Evolutionary conservation across 23 tunicate genomes (phyloP).

Genomic region (Halocynthia roretzi): DNA sequence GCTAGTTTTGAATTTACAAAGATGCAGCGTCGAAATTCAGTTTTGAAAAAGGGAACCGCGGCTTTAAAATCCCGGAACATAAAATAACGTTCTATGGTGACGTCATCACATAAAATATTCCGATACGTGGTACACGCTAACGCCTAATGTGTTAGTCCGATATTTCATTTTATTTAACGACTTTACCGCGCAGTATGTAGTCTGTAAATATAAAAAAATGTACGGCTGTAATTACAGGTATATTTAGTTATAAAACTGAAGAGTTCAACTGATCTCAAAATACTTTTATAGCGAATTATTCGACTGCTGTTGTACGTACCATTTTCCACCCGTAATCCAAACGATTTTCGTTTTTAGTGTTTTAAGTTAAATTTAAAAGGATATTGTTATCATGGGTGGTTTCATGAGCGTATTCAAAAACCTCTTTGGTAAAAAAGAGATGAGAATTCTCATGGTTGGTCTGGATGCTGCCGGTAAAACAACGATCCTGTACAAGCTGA

Average conservation of each 20-base stretch:
- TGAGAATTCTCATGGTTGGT: constrained; percentile 54
- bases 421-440: constrained; percentile 44
- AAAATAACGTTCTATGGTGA: constrained; percentile 1
- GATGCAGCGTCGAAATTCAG: no score
- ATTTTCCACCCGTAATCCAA: background rate
- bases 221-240: background rate
- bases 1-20: no score
- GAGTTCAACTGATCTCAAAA: background rate
- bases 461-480: constrained; percentile 55
- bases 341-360: background rate
- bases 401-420: constrained; percentile 20
- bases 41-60: background rate
- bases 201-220: background rate
- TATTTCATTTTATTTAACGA: background rate
- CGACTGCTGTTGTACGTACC: background rate
- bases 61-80: constrained; percentile 7
- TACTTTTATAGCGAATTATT: background rate
- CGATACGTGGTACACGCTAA: constrained; percentile 33
- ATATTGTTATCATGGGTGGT: constrained; percentile 16
- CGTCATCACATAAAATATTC: background rate
- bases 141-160: background rate
- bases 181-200: background rate
- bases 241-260: background rate
- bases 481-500: constrained; percentile 40
- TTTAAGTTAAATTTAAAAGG: background rate